phyloP scores from a whole-genome alignment of 2,888 invertebrate genomes.

The Hypolimnas misippus region DNA sequence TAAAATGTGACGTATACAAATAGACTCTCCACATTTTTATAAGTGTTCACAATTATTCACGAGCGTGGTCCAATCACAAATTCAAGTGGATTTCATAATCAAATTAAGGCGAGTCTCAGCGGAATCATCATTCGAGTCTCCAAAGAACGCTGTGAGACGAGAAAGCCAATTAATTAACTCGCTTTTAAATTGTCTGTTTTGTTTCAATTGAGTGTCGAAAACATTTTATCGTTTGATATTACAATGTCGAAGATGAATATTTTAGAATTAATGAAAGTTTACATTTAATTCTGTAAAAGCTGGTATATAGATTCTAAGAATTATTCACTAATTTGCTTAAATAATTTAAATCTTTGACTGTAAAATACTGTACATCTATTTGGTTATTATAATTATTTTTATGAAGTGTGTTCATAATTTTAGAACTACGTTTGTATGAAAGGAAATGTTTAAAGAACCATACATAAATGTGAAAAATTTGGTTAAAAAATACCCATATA shows the following conservation, averaged over 20 bases:
- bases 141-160: conserved; percentile 58
- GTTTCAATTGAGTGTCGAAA: conserved; percentile 42
- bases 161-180: conserved; percentile 67
- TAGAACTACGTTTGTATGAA: too few species aligned
- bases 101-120: conserved; percentile 20
- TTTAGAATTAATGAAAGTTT: not conserved
- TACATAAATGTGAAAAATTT: too few species aligned
- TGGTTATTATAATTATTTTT: too few species aligned
- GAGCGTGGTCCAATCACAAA: conserved; percentile 14
- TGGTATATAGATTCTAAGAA: not conserved
- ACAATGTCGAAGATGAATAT: conserved; percentile 2
- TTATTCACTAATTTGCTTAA: not conserved
- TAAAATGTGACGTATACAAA: not conserved
- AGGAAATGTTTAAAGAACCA: too few species aligned
- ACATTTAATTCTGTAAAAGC: not conserved
- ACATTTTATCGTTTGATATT: conserved; percentile 13
- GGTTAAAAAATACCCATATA: too few species aligned
- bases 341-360: not conserved
- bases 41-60: conserved; percentile 5
- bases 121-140: conserved; percentile 59
- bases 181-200: conserved; percentile 50
- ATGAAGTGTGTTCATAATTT: too few species aligned
- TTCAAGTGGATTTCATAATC: conserved; percentile 12
- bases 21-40: not conserved
- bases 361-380: too few species aligned